Evolutionary conservation across 2,888 invertebrate species (phyloP).

Genomic region (Hecatera dysodea): DNA sequence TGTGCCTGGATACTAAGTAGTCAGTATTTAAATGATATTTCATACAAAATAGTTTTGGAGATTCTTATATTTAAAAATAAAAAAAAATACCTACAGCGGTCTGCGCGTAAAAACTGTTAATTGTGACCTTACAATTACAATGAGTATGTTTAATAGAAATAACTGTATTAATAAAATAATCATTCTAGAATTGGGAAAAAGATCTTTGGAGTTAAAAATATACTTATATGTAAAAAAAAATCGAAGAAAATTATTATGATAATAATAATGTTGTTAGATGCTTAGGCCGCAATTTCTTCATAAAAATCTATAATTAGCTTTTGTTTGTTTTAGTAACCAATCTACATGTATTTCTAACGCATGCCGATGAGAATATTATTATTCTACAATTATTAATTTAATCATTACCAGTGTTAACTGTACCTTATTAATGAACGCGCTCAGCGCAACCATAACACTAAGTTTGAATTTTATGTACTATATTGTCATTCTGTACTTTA

Average conservation of each 20-base stretch:
- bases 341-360: slow-evolving; percentile 49
- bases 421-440: slow-evolving; percentile 55
- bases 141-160: slow-evolving; percentile 11
- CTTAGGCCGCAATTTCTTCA: slow-evolving; percentile 53
- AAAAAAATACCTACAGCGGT: slow-evolving; percentile 13
- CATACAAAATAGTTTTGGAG: slow-evolving; percentile 55
- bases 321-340: slow-evolving; percentile 45
- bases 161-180: slow-evolving; percentile 4
- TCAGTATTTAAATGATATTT: slow-evolving; percentile 41
- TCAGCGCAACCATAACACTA: slow-evolving; percentile 55
- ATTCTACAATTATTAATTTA: slow-evolving; percentile 28
- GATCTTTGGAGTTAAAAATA: not conserved
- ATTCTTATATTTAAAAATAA: slow-evolving; percentile 33
- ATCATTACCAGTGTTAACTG: slow-evolving; percentile 51
- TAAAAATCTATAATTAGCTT: slow-evolving; percentile 35
- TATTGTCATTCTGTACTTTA: slow-evolving; percentile 68
- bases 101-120: not conserved
- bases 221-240: not conserved
- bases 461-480: slow-evolving; percentile 63
- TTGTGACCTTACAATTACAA: slow-evolving; percentile 16
- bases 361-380: slow-evolving; percentile 43
- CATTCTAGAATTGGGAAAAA: not conserved
- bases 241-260: not conserved
- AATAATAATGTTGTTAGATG: slow-evolving; percentile 18
- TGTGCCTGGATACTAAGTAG: slow-evolving; percentile 44